A percentile compares a stretch with the other conserved stretches of the same genome.
Conservation (phyloP, 2,113 vertebrate genomes). For the Corythornis cristatus region DNA sequence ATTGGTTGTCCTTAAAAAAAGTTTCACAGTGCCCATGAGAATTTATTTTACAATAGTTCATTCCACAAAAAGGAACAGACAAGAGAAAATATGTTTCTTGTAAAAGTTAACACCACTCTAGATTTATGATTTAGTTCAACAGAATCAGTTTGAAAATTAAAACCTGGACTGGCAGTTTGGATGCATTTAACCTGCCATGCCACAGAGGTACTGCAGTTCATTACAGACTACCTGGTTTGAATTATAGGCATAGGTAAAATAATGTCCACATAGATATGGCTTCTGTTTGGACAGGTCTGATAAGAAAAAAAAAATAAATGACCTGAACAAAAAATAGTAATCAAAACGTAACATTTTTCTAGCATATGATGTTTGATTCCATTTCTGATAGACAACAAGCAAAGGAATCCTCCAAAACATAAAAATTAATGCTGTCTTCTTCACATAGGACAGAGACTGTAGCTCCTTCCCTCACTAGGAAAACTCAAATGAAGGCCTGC, state of each 20-base stretch:
- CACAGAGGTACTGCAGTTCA: background rate
- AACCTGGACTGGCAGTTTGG: background rate
- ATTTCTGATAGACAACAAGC: background rate
- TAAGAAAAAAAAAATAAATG: background rate
- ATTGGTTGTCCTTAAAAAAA: background rate
- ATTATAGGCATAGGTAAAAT: background rate
- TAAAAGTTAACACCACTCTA: background rate
- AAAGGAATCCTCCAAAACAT: background rate
- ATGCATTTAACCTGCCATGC: background rate
- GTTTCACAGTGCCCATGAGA: background rate
- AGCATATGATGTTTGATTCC: fast-evolving
- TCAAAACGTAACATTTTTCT: background rate
- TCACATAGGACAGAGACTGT: background rate
- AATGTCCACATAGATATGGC: background rate
- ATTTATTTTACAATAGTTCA: background rate
- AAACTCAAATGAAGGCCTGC: background rate
- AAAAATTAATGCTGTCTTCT: background rate
- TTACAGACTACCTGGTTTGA: background rate
- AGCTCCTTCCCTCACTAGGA: background rate
- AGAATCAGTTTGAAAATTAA: background rate
- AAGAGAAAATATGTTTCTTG: background rate
- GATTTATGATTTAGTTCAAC: background rate
- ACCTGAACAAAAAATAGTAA: background rate
- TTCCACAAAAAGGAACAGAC: background rate
- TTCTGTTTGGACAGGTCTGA: background rate